These are phyloP conservation scores for Propithecus coquereli DNA, from an alignment of 2,113 vertebrate species.

Conservation along the genomic window DNA sequence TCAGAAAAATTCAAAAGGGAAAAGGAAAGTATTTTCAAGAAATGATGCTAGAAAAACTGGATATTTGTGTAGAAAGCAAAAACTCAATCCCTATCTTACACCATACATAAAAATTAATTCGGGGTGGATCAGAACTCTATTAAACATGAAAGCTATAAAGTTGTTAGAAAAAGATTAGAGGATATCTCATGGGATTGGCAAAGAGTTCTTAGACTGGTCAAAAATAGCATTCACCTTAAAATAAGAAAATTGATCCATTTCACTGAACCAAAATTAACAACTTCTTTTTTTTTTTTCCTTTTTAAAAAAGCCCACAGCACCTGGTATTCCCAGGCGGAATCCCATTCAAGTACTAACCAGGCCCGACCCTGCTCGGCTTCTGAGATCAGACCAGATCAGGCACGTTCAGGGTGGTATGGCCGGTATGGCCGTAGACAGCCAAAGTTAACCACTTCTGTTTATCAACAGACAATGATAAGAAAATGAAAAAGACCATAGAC, in stretches of 20 bases:
- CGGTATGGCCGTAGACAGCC: no score
- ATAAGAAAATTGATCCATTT: background rate
- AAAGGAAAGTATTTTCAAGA: background rate
- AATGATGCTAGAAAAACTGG: background rate
- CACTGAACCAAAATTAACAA: background rate
- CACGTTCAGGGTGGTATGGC: no score
- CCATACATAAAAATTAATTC: background rate
- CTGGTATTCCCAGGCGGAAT: no score
- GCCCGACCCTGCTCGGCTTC: no score
- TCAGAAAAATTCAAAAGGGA: background rate
- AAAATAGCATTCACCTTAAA: background rate
- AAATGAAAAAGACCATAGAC: background rate
- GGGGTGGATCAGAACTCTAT: background rate
- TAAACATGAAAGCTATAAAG: background rate
- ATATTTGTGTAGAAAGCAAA: background rate
- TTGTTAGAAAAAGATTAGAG: background rate
- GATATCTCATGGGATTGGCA: background rate
- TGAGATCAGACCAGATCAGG: no score
- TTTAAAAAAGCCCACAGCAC: no score
- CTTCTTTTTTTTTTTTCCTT: no score
- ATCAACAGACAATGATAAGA: background rate
- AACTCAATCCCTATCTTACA: background rate
- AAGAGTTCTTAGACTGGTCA: background rate
- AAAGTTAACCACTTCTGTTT: background rate
- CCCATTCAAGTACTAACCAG: no score